Conservation (phyloP, 2,797 vertebrate species). For the Myotis myotis region DNA sequence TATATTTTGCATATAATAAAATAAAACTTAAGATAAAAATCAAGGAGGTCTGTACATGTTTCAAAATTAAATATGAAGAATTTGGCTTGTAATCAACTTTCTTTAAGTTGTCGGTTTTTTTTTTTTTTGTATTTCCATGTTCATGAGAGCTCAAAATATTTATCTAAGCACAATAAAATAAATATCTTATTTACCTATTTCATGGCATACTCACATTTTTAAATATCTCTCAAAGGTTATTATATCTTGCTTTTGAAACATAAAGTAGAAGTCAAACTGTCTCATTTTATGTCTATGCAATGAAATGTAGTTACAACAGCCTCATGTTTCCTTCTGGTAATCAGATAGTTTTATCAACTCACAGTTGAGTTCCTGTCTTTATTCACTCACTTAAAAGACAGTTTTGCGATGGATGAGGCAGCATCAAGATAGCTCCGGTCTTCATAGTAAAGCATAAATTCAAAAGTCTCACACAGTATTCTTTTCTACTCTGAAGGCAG, state of each 20-base stretch:
- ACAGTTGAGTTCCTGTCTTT: conserved; percentile 47
- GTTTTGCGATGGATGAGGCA: conserved; percentile 60
- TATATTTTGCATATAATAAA: conserved; percentile 49
- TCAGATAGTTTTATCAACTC: conserved; percentile 72
- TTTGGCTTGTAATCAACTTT: conserved; percentile 34
- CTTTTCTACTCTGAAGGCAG: conserved; percentile 27
- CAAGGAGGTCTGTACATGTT: conserved; percentile 40
- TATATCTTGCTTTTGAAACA: conserved; percentile 35
- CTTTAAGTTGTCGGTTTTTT: conserved; percentile 18
- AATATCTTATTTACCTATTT: conserved; percentile 39
- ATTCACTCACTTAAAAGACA: conserved; percentile 73
- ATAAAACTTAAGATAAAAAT: conserved; percentile 62
- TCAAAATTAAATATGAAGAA: conserved; percentile 49
- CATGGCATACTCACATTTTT: conserved; percentile 41
- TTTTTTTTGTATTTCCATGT: conserved; percentile 34
- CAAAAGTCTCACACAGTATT: background rate
- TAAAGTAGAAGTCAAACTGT: background rate
- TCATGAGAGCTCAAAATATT: conserved; percentile 53
- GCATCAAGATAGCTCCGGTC: background rate
- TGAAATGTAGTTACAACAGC: conserved; percentile 42
- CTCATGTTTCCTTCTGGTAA: conserved; percentile 54
- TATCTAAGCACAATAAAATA: conserved; percentile 47
- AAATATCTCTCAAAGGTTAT: conserved; percentile 43
- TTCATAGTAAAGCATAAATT: background rate
- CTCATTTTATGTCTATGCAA: background rate